Percentiles rank a stretch among this genome's conserved stretches.
phyloP scores from a whole-genome alignment of 1,140 invertebrate genomes.

The Melipona quadrifasciata region DNA sequence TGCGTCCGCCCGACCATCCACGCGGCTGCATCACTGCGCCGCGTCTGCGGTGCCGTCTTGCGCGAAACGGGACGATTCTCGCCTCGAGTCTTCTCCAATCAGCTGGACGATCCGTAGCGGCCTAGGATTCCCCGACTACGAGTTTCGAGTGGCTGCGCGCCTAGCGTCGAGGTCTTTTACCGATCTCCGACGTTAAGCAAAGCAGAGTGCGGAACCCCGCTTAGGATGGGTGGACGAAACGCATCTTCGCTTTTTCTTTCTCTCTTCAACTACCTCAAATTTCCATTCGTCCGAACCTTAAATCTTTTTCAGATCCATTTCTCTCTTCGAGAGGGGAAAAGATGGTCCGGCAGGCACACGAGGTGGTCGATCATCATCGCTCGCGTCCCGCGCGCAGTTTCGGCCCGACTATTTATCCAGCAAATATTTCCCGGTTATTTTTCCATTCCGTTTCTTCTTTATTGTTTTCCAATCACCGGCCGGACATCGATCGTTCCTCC shows the following conservation, averaged over 20 bases:
- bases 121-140: no score
- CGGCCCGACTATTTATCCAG: slow-evolving; percentile 34
- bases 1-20: not conserved
- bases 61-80: not conserved
- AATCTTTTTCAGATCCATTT: no score
- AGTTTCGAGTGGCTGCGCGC: no score
- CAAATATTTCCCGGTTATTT: slow-evolving; percentile 52
- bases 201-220: no score
- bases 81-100: not conserved
- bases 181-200: no score
- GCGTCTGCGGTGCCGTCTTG: not conserved
- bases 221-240: no score
- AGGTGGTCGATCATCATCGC: not conserved
- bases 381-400: not conserved
- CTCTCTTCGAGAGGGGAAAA: not conserved
- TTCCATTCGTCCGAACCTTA: no score
- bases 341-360: not conserved
- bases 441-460: slow-evolving; percentile 47
- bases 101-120: no score
- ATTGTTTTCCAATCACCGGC: slow-evolving; percentile 51
- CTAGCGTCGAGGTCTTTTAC: no score
- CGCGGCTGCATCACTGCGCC: not conserved
- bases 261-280: no score
- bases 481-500: slow-evolving; percentile 41
- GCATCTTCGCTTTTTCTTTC: no score